A percentile compares a stretch with the other conserved stretches of the same genome.
Conservation (phyloP, 2,888 invertebrate species). For the Drosophila bunnanda region DNA sequence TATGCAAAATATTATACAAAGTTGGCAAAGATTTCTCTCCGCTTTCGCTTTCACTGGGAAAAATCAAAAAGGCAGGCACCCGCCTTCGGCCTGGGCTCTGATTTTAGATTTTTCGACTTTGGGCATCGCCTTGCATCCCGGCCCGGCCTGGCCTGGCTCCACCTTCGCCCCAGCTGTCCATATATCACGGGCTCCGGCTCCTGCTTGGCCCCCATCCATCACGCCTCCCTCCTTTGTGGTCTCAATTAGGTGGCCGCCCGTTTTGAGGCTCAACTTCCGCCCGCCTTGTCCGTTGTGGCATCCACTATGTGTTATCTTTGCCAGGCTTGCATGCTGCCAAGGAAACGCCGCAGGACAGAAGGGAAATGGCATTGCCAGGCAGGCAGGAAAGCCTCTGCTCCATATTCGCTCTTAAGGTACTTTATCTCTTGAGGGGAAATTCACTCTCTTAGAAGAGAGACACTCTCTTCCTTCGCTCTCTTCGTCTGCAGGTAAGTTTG, state of each 20-base stretch:
- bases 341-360: conserved; percentile 18
- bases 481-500: conserved; percentile 29
- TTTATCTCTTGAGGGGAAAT: conserved; percentile 7
- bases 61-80: conserved; percentile 25
- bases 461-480: conserved; percentile 26
- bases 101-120: conserved; percentile 45
- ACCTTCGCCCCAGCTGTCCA: conserved; percentile 19
- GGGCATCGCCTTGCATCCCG: conserved; percentile 7
- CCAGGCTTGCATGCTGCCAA: conserved; percentile 55
- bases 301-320: conserved; percentile 50
- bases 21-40: conserved; percentile 33
- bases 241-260: conserved; percentile 47
- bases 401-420: conserved; percentile 3
- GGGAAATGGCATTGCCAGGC: conserved; percentile 43
- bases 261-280: conserved; percentile 44
- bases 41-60: conserved; percentile 44
- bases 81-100: conserved; percentile 29
- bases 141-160: background rate
- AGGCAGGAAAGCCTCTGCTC: background rate
- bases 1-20: conserved; percentile 43
- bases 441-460: background rate
- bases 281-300: conserved; percentile 26
- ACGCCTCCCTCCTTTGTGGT: conserved; percentile 40
- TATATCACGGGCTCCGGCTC: conserved; percentile 13
- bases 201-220: conserved; percentile 18